Conservation (phyloP, 2,888 invertebrate species). For the Zelleria hepariella region DNA sequence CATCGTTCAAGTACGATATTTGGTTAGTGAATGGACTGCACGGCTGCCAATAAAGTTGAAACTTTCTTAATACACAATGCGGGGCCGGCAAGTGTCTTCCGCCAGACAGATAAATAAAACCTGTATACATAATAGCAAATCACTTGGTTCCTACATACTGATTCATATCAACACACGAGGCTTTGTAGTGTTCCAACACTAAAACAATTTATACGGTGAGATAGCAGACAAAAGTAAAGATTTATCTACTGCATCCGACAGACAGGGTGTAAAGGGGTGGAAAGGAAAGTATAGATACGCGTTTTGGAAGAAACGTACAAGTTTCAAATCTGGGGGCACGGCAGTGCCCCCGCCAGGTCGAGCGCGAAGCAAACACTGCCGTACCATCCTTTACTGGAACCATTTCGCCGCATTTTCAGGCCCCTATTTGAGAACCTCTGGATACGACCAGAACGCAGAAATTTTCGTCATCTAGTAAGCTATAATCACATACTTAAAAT, state of each 20-base stretch:
- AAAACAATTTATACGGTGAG: constrained; percentile 52
- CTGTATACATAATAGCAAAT: neutral
- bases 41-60: constrained; percentile 1
- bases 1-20: too few relatives aligned
- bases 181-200: constrained; percentile 32
- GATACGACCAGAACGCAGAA: too few relatives aligned
- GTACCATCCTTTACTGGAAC: too few relatives aligned
- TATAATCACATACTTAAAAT: too few relatives aligned
- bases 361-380: too few relatives aligned
- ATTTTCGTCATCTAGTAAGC: too few relatives aligned
- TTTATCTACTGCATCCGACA: constrained; percentile 44
- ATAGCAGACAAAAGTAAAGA: constrained; percentile 56
- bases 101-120: constrained; percentile 4
- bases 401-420: too few relatives aligned
- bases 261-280: constrained; percentile 18
- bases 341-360: too few relatives aligned
- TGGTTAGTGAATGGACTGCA: neutral
- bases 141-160: constrained; percentile 17
- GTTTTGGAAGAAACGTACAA: too few relatives aligned
- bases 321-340: too few relatives aligned
- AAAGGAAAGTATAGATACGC: constrained; percentile 16
- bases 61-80: neutral
- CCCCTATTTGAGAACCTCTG: too few relatives aligned
- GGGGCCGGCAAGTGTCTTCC: neutral
- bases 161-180: constrained; percentile 41